Conservation (phyloP, 2,888 invertebrate species). For the Drosophila austrosaltans region DNA sequence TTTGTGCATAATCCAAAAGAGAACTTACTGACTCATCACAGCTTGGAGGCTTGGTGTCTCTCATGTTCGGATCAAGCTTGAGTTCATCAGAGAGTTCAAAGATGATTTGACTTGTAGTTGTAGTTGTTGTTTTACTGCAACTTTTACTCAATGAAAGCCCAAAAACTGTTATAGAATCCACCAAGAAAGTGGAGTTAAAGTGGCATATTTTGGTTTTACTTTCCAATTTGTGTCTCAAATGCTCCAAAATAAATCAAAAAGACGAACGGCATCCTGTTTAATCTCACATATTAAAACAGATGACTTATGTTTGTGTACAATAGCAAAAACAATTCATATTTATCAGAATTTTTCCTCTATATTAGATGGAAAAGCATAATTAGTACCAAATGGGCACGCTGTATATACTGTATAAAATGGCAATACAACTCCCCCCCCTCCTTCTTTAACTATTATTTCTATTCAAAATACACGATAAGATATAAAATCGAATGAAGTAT, state of each 20-base stretch:
- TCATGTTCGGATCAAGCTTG: background rate
- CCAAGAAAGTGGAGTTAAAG: slow-evolving; percentile 17
- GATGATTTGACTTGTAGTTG: slow-evolving; percentile 6
- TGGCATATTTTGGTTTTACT: slow-evolving; percentile 25
- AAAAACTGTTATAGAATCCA: background rate
- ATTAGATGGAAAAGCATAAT: too few species aligned
- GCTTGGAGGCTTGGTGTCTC: background rate
- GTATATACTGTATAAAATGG: too few species aligned
- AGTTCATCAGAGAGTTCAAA: background rate
- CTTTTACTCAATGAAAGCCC: background rate
- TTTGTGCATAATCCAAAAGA: slow-evolving; percentile 50
- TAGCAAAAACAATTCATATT: background rate
- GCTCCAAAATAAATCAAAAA: slow-evolving; percentile 22
- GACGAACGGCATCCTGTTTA: slow-evolving; percentile 52
- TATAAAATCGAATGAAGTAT: slow-evolving; percentile 6
- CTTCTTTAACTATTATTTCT: background rate
- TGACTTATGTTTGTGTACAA: slow-evolving; percentile 23
- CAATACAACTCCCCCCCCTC: background rate
- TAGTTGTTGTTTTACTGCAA: background rate
- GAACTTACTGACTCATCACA: slow-evolving; percentile 59
- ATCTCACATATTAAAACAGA: slow-evolving; percentile 29
- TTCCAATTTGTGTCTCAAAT: slow-evolving; percentile 30
- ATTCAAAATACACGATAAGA: slow-evolving; percentile 34
- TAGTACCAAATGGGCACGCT: too few species aligned
- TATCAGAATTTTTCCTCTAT: too few species aligned